These are phyloP conservation scores for Mellilla xanthometata DNA, from an alignment of 2,888 invertebrate species.

Conservation along the genomic window DNA sequence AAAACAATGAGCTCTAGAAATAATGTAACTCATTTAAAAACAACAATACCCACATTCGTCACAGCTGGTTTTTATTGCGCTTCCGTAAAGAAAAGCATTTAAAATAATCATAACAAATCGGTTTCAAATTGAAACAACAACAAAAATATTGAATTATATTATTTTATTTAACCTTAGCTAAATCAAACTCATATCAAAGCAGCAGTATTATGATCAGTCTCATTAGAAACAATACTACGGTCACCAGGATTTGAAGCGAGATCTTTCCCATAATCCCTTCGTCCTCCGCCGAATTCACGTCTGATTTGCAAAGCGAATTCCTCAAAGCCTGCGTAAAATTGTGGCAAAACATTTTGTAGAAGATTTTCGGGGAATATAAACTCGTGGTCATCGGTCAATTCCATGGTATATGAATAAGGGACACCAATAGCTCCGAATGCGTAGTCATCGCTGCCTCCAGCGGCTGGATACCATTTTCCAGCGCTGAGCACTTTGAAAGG, in stretches of 20 bases:
- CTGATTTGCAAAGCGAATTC: slow-evolving; percentile 54
- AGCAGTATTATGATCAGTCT: not conserved
- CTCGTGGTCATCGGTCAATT: slow-evolving; percentile 81
- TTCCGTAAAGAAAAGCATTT: no score
- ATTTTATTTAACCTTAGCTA: no score
- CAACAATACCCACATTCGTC: no score
- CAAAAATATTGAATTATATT: no score
- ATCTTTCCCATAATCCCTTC: not conserved
- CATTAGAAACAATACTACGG: not conserved
- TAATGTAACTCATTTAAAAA: no score
- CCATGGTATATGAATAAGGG: slow-evolving; percentile 83
- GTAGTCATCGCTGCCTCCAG: slow-evolving; percentile 85
- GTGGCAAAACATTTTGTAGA: slow-evolving; percentile 51
- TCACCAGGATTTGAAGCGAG: not conserved
- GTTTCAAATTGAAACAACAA: no score
- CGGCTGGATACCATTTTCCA: slow-evolving; percentile 82
- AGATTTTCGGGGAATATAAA: slow-evolving; percentile 85
- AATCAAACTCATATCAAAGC: not conserved
- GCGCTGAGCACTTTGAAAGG: slow-evolving; percentile 73
- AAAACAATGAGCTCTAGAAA: no score
- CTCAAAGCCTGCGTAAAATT: slow-evolving; percentile 66
- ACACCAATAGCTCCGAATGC: slow-evolving; percentile 79
- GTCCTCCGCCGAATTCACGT: slow-evolving; percentile 46
- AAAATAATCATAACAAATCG: no score
- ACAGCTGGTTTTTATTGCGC: no score